Evolutionary conservation across 53 echinoderm and acorn worm genomes (phyloP).

Genomic region (Holothuria scabra): DNA sequence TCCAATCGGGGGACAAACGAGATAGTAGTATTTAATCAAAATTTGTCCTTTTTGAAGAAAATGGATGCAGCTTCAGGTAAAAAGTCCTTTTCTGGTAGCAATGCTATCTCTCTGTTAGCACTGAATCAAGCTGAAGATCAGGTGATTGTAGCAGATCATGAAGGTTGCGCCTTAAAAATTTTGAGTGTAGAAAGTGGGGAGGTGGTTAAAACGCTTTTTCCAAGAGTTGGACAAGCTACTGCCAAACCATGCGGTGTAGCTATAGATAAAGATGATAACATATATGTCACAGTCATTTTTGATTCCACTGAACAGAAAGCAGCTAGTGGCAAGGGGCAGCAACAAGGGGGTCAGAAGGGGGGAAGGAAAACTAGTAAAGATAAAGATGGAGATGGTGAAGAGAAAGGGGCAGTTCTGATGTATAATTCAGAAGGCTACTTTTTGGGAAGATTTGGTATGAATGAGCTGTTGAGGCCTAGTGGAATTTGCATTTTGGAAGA

Average conservation of each 20-base stretch:
- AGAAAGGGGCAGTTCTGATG: constrained; percentile 32
- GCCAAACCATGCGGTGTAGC: constrained; percentile 30
- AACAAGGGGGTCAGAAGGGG: neutral
- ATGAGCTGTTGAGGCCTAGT: constrained; percentile 16
- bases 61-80: constrained; percentile 6
- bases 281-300: constrained; percentile 24
- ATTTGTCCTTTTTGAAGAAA: too few species aligned
- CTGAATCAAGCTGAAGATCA: constrained; percentile 27
- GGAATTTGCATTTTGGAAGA: constrained; percentile 36
- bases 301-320: constrained; percentile 23
- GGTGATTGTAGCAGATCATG: constrained; percentile 20
- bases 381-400: constrained; percentile 15
- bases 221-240: constrained; percentile 20
- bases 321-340: neutral
- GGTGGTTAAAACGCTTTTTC: neutral
- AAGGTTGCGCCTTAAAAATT: neutral
- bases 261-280: constrained; percentile 34
- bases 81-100: neutral
- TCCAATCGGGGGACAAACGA: constrained; percentile 2
- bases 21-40: neutral
- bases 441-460: constrained; percentile 23
- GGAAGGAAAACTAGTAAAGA: neutral
- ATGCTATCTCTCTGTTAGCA: neutral
- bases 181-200: neutral
- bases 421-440: constrained; percentile 42